Evolutionary conservation across 2,113 vertebrate genomes (phyloP).

Genomic region (Osmerus mordax): DNA sequence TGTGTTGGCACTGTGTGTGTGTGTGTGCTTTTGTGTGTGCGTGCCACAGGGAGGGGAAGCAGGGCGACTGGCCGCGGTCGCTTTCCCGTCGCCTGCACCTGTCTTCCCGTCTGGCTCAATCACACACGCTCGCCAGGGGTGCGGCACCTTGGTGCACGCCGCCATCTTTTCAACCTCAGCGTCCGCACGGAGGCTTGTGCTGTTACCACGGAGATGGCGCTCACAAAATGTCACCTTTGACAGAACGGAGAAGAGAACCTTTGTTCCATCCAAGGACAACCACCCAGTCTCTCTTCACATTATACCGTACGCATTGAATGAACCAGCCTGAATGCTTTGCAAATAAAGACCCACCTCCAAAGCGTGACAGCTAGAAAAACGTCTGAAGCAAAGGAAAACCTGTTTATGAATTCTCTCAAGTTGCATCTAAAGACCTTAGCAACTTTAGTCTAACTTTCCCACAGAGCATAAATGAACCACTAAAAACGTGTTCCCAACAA

Average conservation of each 20-base stretch:
- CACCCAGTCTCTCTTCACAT: too few species aligned
- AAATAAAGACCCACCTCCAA: too few species aligned
- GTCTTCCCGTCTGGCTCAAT: constrained; percentile 26
- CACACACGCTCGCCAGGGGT: background rate
- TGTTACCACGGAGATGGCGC: background rate
- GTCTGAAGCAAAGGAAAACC: too few species aligned
- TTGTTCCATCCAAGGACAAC: background rate
- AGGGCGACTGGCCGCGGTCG: constrained; percentile 18
- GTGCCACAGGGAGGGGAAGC: constrained; percentile 42
- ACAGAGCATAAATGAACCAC: too few species aligned
- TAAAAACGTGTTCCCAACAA: too few species aligned
- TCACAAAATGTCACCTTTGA: background rate
- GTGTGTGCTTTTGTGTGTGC: constrained; percentile 17
- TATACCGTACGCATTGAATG: too few species aligned
- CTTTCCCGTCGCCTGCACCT: constrained; percentile 41
- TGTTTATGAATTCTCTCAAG: too few species aligned
- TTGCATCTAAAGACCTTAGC: too few species aligned
- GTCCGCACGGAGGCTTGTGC: background rate
- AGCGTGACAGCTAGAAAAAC: too few species aligned
- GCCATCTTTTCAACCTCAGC: background rate
- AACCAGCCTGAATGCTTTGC: too few species aligned
- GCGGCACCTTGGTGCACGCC: background rate
- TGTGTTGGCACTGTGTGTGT: constrained; percentile 6
- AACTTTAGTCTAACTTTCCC: too few species aligned
- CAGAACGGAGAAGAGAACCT: background rate